Base-by-base conservation (phyloP, 2,113 vertebrate genomes). In the Orycteropus afer region DNA sequence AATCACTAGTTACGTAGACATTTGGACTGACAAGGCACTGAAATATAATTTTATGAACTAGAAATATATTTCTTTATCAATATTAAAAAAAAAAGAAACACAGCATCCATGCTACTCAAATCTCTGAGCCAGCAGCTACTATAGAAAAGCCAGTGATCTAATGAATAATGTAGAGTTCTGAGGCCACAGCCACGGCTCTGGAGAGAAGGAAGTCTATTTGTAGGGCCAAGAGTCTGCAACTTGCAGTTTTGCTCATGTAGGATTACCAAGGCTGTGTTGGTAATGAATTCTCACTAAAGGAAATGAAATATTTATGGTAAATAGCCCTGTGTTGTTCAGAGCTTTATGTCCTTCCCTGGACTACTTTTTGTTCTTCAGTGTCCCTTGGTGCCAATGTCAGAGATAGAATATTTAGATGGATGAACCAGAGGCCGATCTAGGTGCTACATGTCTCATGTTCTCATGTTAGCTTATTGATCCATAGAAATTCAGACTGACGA, bases 1-100 rank as follows among this genome's bases (percentile, higher is more conserved):
- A 78, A 84, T 94, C 91, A 87, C 96, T 96, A 95, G 51, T 93
- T 95, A 94, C 65, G 3, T 87, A 89, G 80, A 86, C 51, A 74
- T 93, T 94, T 96, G 93, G 85, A 86, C 93, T 94, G 96, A 93
- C 82, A 90, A 82, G 25, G 29, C 12, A 74, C 15, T 25, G n/a
- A 96, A 78, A 85, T 90, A 29, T 91, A 97, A 97, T 55, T 83
- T 67, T 67, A 96, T 63, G 73, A 96, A 92, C 34, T 88, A 88
- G 93, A 97, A 94, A 96, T 61, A 85, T 12, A 93, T 57, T 94
- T 93, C 92, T 57, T 40, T 71, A 94, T 96, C 86, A 95, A 85
- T 95, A 97, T 89, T 37, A 93, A 85, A 89, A 78, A 1, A 93
- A 80, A 5, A n/a, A n/a, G n/a, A n/a, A n/a, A 71, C 67, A 0